phyloP scores from a whole-genome alignment of 1,140 invertebrate genomes.

The Philotrypesis tridentata region DNA sequence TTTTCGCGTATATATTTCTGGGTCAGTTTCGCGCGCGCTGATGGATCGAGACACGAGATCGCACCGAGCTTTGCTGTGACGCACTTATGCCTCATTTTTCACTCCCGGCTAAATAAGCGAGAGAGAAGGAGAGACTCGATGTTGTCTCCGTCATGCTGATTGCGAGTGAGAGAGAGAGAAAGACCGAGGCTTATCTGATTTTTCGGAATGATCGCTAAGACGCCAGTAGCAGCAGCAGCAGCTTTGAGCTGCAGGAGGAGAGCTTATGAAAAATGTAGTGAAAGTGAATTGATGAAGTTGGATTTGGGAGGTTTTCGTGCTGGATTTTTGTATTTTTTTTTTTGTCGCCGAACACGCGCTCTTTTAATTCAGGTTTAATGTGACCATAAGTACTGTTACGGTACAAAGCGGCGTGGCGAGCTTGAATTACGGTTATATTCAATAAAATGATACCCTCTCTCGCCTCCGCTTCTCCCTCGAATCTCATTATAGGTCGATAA shows the following conservation, averaged over 20 bases:
- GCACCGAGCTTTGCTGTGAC: conserved; percentile 52
- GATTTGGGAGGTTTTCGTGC: background rate
- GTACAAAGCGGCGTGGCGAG: background rate
- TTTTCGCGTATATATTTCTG: conserved; percentile 29
- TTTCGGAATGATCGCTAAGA: background rate
- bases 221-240: background rate
- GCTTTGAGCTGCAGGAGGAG: background rate
- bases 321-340: background rate
- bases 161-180: background rate
- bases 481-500: background rate
- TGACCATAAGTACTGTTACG: background rate
- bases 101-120: conserved; percentile 19
- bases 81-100: conserved; percentile 48
- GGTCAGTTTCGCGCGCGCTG: conserved; percentile 41
- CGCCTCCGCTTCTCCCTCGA: background rate
- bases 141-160: conserved; percentile 22
- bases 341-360: background rate
- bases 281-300: conserved; percentile 36
- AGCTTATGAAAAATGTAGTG: conserved; percentile 11
- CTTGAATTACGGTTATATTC: background rate
- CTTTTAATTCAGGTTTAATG: conserved; percentile 6
- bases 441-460: background rate
- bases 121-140: conserved; percentile 12
- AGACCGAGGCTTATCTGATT: background rate
- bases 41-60: conserved; percentile 43